Conservation (phyloP, 2,888 invertebrate species). For the Caenorhabditis imperialis region DNA sequence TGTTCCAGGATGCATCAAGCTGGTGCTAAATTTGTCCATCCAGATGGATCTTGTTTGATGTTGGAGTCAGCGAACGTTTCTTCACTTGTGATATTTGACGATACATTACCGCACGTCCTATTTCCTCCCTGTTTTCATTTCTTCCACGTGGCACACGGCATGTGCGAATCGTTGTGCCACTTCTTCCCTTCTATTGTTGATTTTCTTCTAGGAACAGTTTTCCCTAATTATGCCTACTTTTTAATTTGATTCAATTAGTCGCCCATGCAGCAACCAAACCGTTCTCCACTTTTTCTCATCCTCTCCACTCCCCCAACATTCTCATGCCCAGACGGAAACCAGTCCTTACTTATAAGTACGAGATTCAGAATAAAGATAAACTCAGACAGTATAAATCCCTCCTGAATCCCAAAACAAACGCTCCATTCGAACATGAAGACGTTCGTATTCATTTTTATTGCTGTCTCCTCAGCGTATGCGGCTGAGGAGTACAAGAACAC, state of each 20-base stretch:
- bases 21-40: constrained; percentile 52
- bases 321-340: constrained; percentile 47
- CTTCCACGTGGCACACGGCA: constrained; percentile 48
- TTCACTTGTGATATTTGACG: constrained; percentile 45
- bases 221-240: constrained; percentile 60
- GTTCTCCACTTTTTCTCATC: constrained; percentile 24
- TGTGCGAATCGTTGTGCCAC: constrained; percentile 51
- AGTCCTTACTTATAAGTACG: constrained; percentile 48
- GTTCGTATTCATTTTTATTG: constrained; percentile 27
- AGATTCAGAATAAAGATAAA: constrained; percentile 55
- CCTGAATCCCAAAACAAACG: constrained; percentile 43
- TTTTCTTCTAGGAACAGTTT: constrained; percentile 57
- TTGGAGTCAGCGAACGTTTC: constrained; percentile 46
- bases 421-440: constrained; percentile 33
- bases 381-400: constrained; percentile 45
- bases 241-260: constrained; percentile 55
- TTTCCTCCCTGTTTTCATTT: constrained; percentile 53
- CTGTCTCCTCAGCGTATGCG: constrained; percentile 3
- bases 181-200: constrained; percentile 56
- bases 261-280: constrained; percentile 31
- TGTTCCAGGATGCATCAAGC: constrained; percentile 51
- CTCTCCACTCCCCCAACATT: too few species aligned
- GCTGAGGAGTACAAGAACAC: constrained; percentile 44
- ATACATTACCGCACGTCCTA: constrained; percentile 34
- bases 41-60: constrained; percentile 44